Percentiles rank a stretch among this genome's conserved stretches.
Conservation (phyloP, 2,113 vertebrate genomes). For the Australoheros scitulus region DNA sequence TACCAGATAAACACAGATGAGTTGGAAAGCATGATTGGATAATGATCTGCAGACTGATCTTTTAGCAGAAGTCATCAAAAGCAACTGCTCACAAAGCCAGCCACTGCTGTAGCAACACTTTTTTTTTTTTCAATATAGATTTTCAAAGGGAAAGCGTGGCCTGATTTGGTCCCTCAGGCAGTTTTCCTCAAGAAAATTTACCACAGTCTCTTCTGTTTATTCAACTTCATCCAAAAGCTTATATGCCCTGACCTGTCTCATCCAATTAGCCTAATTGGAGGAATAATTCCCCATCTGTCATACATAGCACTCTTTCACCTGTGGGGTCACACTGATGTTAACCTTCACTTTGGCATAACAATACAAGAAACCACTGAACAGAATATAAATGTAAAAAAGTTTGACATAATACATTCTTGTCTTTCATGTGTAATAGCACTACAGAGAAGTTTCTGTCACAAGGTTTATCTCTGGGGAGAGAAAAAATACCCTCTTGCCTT, state of each 20-base stretch:
- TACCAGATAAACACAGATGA: constrained; percentile 13
- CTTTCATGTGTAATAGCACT: constrained; percentile 46
- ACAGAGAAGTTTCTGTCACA: constrained; percentile 64
- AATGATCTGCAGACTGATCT: constrained; percentile 49
- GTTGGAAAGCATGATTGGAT: constrained; percentile 57
- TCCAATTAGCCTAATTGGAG: constrained; percentile 78
- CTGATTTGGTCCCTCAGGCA: constrained; percentile 34
- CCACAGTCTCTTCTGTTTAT: constrained; percentile 44
- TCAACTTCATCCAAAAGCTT: constrained; percentile 48
- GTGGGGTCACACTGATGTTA: constrained; percentile 62
- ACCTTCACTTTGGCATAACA: constrained; percentile 54
- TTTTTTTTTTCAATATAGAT: constrained; percentile 22
- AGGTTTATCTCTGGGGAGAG: constrained; percentile 44
- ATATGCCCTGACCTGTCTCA: constrained; percentile 63
- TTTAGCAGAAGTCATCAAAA: constrained; percentile 57
- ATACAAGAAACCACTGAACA: constrained; percentile 31
- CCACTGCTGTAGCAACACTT: constrained; percentile 12
- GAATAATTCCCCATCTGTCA: constrained; percentile 71
- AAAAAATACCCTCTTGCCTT: constrained; percentile 58
- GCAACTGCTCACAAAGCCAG: constrained; percentile 21
- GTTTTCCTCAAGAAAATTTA: constrained; percentile 44
- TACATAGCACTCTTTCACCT: constrained; percentile 66
- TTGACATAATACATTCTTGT: constrained; percentile 14
- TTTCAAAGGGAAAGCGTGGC: constrained; percentile 25
- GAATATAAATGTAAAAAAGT: constrained; percentile 73